Evolutionary conservation across 1,140 invertebrate genomes (phyloP).

Genomic region (Drosophila pachea): DNA sequence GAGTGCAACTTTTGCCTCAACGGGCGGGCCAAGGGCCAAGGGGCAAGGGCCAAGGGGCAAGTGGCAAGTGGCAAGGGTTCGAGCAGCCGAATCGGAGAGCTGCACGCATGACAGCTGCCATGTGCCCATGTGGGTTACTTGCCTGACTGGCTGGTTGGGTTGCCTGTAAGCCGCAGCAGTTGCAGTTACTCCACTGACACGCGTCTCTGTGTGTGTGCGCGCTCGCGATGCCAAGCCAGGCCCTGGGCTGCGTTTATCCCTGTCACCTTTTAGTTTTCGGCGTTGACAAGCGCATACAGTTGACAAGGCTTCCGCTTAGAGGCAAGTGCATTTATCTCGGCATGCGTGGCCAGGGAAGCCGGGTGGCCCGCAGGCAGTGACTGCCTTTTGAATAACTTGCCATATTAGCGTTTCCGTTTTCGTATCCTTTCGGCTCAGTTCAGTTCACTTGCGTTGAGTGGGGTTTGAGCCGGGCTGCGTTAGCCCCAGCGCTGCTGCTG

Average conservation of each 20-base stretch:
- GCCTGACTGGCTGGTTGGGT: neutral
- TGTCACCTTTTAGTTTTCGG: conserved; percentile 76
- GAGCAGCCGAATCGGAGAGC: conserved; percentile 42
- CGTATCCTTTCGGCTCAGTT: conserved; percentile 33
- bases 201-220: neutral
- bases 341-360: neutral
- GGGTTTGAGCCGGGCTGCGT: neutral
- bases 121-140: conserved; percentile 37
- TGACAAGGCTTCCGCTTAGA: conserved; percentile 51
- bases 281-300: conserved; percentile 70
- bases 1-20: conserved; percentile 53
- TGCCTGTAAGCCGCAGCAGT: conserved; percentile 49
- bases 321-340: conserved; percentile 69
- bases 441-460: conserved; percentile 6
- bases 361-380: conserved; percentile 17
- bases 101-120: conserved; percentile 73
- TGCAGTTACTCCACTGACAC: conserved; percentile 39
- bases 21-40: no score
- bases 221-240: conserved; percentile 23
- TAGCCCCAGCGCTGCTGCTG: conserved; percentile 30
- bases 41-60: no score
- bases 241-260: conserved; percentile 58
- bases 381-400: conserved; percentile 77
- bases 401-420: conserved; percentile 64
- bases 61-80: conserved; percentile 6